Conservation (phyloP, 2,113 vertebrate species). For the Craseonycteris thonglongyai region DNA sequence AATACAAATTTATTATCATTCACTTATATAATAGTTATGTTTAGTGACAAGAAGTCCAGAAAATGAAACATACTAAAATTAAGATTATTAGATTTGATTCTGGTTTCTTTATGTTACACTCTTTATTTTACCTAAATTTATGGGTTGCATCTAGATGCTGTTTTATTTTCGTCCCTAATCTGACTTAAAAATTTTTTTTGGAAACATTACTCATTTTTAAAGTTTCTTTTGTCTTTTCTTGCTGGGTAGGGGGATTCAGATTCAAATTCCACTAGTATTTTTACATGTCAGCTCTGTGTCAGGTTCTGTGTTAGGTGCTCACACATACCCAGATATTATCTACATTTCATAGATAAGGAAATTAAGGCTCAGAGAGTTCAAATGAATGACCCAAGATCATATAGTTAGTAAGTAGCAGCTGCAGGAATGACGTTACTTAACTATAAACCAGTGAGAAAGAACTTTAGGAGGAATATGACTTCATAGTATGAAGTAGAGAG, state of each 20-base stretch:
- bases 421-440: background rate
- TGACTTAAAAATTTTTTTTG: background rate
- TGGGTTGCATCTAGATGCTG: background rate
- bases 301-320: background rate
- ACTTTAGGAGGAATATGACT: background rate
- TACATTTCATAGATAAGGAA: background rate
- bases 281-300: background rate
- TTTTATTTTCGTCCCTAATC: background rate
- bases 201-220: slow-evolving; percentile 14
- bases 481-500: background rate
- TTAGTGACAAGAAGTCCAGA: background rate
- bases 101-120: background rate
- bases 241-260: background rate
- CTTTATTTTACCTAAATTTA: background rate
- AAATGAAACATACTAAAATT: slow-evolving; percentile 1
- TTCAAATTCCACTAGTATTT: background rate
- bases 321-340: background rate
- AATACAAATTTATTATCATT: background rate
- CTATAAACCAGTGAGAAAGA: background rate
- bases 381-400: background rate
- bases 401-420: background rate
- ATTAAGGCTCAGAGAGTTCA: background rate
- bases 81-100: background rate
- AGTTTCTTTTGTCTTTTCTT: background rate
- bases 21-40: background rate